These are phyloP conservation scores for Microplitis demolitor DNA, from an alignment of 1,140 invertebrate genomes.

Conservation along the genomic window DNA sequence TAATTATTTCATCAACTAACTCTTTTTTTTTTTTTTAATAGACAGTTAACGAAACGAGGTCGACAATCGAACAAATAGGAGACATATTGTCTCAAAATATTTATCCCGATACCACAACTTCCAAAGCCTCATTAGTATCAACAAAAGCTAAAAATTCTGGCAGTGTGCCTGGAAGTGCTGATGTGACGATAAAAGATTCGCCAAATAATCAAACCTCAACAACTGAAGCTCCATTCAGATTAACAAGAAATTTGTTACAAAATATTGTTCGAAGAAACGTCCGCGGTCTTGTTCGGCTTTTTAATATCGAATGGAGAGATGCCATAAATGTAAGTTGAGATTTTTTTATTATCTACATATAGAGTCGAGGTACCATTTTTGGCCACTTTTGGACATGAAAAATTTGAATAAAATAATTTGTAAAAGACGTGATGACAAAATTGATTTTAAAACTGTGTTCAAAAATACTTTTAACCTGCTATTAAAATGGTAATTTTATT, in stretches of 20 bases:
- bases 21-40: conserved; percentile 23
- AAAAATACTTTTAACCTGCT: too few relatives aligned
- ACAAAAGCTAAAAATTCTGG: conserved; percentile 29
- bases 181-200: background rate
- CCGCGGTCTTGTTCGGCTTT: conserved; percentile 56
- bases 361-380: background rate
- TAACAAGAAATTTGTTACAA: conserved; percentile 48
- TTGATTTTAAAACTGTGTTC: too few relatives aligned
- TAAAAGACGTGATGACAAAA: background rate
- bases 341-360: background rate
- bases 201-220: conserved; percentile 14
- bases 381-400: background rate
- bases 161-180: background rate
- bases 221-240: conserved; percentile 43
- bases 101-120: conserved; percentile 43
- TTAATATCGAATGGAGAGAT: conserved; percentile 62
- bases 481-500: too few relatives aligned
- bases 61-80: conserved; percentile 57
- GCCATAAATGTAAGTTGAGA: conserved; percentile 56
- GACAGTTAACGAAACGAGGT: conserved; percentile 59
- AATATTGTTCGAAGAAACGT: conserved; percentile 57
- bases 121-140: conserved; percentile 12
- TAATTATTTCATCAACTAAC: background rate
- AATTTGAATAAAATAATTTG: too few relatives aligned
- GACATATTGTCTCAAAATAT: conserved; percentile 50